Evolutionary conservation across 2,888 invertebrate species (phyloP).

Genomic region (Eristalinus sepulchralis): DNA sequence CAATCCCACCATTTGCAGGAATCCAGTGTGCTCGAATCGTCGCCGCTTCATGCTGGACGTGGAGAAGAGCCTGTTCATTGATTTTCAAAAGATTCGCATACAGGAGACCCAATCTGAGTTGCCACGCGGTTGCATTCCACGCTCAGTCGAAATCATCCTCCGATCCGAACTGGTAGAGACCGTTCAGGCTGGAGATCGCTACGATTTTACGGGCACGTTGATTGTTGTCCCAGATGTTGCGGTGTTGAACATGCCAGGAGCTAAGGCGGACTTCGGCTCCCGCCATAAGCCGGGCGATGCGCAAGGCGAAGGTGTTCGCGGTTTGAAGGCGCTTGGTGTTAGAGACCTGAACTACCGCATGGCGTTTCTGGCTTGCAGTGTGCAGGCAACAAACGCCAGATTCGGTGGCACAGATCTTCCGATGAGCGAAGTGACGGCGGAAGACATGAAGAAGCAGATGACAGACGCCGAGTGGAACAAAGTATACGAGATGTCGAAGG

Average conservation of each 20-base stretch:
- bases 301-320: conserved; percentile 92
- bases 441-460: conserved; percentile 96
- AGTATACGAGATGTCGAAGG: conserved; percentile 98
- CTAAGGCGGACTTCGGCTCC: conserved; percentile 90
- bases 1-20: conserved; percentile 97
- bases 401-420: conserved; percentile 93
- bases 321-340: conserved; percentile 90
- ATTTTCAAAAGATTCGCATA: conserved; percentile 98
- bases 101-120: conserved; percentile 99
- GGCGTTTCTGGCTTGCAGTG: conserved; percentile 96
- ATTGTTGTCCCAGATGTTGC: conserved; percentile 99
- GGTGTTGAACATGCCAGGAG: conserved; percentile 91
- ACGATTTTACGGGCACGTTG: conserved; percentile 96
- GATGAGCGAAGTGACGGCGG: conserved; percentile 94
- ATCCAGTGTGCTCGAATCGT: conserved; percentile 97
- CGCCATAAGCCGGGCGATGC: conserved; percentile 88
- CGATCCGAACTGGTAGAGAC: conserved; percentile 98
- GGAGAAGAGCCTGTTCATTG: conserved; percentile 96
- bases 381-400: conserved; percentile 91
- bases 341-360: conserved; percentile 91
- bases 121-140: conserved; percentile 97
- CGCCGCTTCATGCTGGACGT: conserved; percentile 94
- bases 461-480: conserved; percentile 96
- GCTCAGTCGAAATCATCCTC: conserved; percentile 96
- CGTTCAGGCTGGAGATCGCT: conserved; percentile 89